Evolutionary conservation across 1,140 invertebrate species (phyloP), one percentile per base, ranked within the genome.

Genomic region (Arctopsyche grandis): DNA sequence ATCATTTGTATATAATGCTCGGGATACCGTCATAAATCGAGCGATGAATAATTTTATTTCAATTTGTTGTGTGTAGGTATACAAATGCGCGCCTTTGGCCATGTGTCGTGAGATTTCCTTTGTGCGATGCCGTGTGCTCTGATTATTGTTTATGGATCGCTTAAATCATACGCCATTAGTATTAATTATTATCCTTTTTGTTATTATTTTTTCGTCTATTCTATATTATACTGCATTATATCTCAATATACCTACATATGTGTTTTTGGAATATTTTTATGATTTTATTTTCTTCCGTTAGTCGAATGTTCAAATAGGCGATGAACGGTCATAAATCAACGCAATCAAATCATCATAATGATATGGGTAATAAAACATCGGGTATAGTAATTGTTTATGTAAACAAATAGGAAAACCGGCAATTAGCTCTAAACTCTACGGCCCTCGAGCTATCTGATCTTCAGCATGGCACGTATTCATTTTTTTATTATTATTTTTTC

Each of bases 331-430:
- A 66, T 82, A 82, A 82, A 82, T 82, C 81, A 82, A 21, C 21
- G 48, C 81, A 82, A 82, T 82, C 81, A 80, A 80, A 82, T 71
- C 70, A 58, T 77, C 69, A 82, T 82, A 79, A 82, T 52, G 79
- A 75, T 77, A 77, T 77, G 60, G 38, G 24, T 46, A 82, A 82
- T 77, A 82, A 74, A 66, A 77, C 52, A 78, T 19, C 52, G 48
- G 56, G 46, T 75, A 75, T 81, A 77, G 60, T 82, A 82, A 82
- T 82, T 80, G 81, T 80, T 82, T 82, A 82, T 82, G 81, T 82
- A 82, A 82, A 82, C 81, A 82, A 80, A 82, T 82, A 80, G 78
- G 81, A 81, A 75, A 78, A 78, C 81, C 76, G 71, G 78, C 79
- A 81, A 82, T 82, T 82, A 82, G 78, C 16, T 70, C 81, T 78